phyloP scores from a whole-genome alignment of 2,797 vertebrate genomes.

The Ctenopoma multispine region DNA sequence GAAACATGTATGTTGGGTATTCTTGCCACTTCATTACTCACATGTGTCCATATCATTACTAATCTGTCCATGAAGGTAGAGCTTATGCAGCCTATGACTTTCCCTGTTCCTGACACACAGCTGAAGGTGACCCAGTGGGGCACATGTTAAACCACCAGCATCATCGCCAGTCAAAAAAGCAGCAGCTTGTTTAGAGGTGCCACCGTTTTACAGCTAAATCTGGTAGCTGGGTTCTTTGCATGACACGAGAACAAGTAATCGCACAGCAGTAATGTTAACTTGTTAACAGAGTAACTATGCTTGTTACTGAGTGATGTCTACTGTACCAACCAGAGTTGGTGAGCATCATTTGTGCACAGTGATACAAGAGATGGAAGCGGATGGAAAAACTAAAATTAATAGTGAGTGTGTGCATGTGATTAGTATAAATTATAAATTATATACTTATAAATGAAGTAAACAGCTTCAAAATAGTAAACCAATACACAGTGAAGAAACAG shows the following conservation, averaged over 20 bases:
- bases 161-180: background rate
- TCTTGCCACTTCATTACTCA: constrained; percentile 4
- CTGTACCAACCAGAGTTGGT: background rate
- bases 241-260: background rate
- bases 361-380: background rate
- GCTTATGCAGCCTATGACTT: background rate
- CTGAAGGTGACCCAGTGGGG: constrained; percentile 29
- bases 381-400: constrained; percentile 19
- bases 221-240: background rate
- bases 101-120: background rate
- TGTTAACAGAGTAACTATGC: too few species aligned
- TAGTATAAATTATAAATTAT: too few species aligned
- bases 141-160: background rate
- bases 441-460: background rate
- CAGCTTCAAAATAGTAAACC: background rate
- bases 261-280: too few species aligned
- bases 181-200: constrained; percentile 2
- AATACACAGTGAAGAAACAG: background rate
- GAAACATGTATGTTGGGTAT: constrained; percentile 7
- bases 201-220: background rate
- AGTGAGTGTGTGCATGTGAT: background rate
- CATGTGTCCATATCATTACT: background rate
- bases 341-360: background rate
- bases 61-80: background rate
- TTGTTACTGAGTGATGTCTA: background rate